Conservation (phyloP, 2,113 vertebrate genomes). For the Cyanocitta stelleri region DNA sequence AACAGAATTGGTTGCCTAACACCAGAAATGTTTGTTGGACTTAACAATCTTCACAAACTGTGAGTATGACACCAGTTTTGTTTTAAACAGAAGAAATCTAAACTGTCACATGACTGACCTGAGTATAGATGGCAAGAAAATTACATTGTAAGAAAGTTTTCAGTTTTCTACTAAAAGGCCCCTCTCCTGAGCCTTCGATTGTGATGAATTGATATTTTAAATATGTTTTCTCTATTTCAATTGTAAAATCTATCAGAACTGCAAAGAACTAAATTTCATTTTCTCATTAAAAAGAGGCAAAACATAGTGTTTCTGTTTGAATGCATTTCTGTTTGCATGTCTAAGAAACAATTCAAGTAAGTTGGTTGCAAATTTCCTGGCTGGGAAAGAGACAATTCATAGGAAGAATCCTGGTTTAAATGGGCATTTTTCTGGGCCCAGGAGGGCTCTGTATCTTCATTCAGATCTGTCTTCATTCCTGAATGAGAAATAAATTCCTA, state of each 20-base stretch:
- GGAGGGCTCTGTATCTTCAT: neutral
- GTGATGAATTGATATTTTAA: neutral
- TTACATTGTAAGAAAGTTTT: neutral
- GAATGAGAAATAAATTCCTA: neutral
- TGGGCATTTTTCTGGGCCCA: neutral
- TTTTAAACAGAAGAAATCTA: neutral
- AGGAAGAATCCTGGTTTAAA: neutral
- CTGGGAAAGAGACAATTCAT: neutral
- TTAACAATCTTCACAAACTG: constrained; percentile 85
- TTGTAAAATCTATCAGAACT: neutral
- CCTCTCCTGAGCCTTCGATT: neutral
- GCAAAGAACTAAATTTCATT: neutral
- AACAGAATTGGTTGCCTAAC: constrained; percentile 90
- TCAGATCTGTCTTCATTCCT: neutral
- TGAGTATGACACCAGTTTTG: constrained; percentile 69
- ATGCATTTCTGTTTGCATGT: neutral
- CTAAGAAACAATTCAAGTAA: neutral
- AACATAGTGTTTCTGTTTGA: neutral
- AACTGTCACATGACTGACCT: neutral
- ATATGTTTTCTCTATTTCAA: neutral
- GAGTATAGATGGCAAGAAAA: neutral
- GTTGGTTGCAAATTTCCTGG: neutral
- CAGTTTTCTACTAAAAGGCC: neutral
- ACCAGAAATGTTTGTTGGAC: constrained; percentile 84
- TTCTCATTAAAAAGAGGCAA: neutral